Conservation (phyloP, 2,888 invertebrate species). For the Chrysopilus asiliformis region DNA sequence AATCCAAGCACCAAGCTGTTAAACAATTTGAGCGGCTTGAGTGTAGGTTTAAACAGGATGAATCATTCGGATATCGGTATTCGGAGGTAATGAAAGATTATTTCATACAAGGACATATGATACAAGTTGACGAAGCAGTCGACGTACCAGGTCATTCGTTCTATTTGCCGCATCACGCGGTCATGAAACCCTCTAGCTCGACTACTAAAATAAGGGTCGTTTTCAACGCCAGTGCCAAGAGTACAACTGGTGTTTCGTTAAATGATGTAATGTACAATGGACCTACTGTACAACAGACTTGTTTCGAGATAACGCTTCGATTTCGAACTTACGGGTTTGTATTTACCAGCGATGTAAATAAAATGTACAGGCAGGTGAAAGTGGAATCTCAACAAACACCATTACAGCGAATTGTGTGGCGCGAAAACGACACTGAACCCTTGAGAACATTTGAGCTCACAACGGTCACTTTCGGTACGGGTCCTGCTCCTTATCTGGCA, state of each 20-base stretch:
- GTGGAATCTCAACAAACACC: no score
- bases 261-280: no score
- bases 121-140: neutral
- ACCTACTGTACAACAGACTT: no score
- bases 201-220: no score
- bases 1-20: no score
- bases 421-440: slow-evolving; percentile 13
- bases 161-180: slow-evolving; percentile 2
- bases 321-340: no score
- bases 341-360: no score
- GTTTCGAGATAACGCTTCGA: no score
- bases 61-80: neutral
- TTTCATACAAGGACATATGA: neutral
- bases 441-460: slow-evolving; percentile 15
- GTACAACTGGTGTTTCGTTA: no score
- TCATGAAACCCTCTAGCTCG: no score
- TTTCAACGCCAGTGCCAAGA: no score
- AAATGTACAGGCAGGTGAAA: no score
- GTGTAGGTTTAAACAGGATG: neutral
- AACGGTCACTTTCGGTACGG: slow-evolving; percentile 17
- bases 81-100: neutral
- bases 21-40: neutral
- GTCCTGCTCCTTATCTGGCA: slow-evolving; percentile 11
- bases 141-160: neutral
- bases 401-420: slow-evolving; percentile 18